These are phyloP conservation scores for Girardinichthys multiradiatus DNA, from an alignment of 2,113 vertebrate species.

Conservation along the genomic window DNA sequence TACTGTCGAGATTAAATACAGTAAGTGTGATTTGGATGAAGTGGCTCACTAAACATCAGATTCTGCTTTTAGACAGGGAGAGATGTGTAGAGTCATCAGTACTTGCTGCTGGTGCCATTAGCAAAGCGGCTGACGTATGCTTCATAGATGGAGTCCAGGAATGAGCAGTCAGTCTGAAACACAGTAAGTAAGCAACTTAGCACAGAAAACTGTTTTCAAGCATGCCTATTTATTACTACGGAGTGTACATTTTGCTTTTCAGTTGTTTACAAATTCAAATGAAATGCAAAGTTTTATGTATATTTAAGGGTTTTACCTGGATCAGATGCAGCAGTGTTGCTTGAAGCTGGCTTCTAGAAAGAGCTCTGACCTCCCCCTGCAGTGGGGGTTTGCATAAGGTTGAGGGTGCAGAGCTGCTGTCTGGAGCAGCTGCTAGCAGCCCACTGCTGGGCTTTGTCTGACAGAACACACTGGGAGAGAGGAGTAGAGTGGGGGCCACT, in stretches of 20 bases:
- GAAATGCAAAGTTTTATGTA: neutral
- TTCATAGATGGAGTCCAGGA: constrained; percentile 92
- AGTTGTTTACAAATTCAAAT: neutral
- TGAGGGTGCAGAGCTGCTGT: constrained; percentile 23
- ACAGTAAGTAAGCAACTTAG: constrained; percentile 49
- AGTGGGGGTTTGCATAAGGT: constrained; percentile 10
- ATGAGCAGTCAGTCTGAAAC: constrained; percentile 91
- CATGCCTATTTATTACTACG: neutral
- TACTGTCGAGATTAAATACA: constrained; percentile 4
- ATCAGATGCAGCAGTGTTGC: constrained; percentile 87
- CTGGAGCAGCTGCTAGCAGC: constrained; percentile 44
- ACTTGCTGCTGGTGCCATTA: constrained; percentile 54
- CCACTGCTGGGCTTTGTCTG: constrained; percentile 67
- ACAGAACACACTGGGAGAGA: constrained; percentile 89
- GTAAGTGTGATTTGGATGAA: constrained; percentile 5
- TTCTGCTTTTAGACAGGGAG: constrained; percentile 9
- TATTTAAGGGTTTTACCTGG: constrained; percentile 77
- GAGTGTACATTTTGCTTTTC: neutral
- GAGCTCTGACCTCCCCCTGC: constrained; percentile 54
- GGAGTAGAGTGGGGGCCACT: constrained; percentile 81
- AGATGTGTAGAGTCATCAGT: constrained; percentile 45
- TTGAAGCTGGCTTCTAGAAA: constrained; percentile 89
- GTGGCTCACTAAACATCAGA: constrained; percentile 8
- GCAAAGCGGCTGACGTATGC: constrained; percentile 82
- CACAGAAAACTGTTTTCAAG: neutral